Evolutionary conservation across 2,888 invertebrate species (phyloP), one percentile per base, ranked within the genome.

Genomic region (Orthosia cruda): DNA sequence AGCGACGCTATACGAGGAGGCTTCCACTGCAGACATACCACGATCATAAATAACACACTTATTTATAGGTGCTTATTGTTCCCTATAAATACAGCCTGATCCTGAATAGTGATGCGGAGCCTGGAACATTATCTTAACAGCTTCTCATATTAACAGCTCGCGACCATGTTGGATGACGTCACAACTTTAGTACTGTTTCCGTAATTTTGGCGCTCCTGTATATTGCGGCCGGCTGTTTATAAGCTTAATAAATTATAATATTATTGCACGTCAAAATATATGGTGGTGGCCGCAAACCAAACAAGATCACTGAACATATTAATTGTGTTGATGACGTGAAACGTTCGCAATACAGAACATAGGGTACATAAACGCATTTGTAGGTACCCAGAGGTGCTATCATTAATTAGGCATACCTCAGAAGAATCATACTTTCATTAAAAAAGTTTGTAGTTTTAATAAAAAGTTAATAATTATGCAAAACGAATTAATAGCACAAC

Each of bases 41-140:
- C 57, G 32, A 49, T 65, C 81, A 85, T 89, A 89, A 87, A 85
- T 87, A 71, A 70, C 55, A 63, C 73, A 83, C 81, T 89, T 88
- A 80, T 88, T 87, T 89, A 79, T 85, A 83, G 81, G 84, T 85
- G 83, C 82, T 89, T 88, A 89, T 84, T 79, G 84, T 76, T 74
- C 52, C 70, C 78, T 26, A 73, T 85, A 85, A 89, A 89, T 88
- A 86, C 76, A 79, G 76, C 84, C 84, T 81, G 84, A 69, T 79
- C 73, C 85, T 84, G 90, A 90, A 92, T 92, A 88, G 79, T 87
- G 91, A 93, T 91, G 90, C 82, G 88, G 82, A 87, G 88, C 81
- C 87, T 87, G 89, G 62, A 66, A 62, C 87, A 84, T 88, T 89
- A 87, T 86, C 81, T 80, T 82, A 87, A 85, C 84, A 84, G 86